Conservation (phyloP, 2,113 vertebrate genomes). For the Bubalus kerabau region DNA sequence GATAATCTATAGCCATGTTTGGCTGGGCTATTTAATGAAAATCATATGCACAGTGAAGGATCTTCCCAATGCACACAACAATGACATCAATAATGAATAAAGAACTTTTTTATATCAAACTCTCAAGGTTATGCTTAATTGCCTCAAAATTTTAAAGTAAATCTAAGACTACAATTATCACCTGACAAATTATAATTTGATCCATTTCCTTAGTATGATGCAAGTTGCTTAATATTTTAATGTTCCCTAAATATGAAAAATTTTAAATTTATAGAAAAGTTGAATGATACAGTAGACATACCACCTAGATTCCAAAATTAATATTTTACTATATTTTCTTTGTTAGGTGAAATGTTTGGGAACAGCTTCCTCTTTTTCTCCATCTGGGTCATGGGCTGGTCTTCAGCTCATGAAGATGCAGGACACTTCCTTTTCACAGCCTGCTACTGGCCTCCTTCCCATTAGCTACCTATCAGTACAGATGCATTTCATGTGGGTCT, state of each 20-base stretch:
- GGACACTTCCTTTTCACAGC: background rate
- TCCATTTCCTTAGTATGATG: background rate
- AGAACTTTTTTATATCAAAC: background rate
- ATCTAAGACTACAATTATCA: background rate
- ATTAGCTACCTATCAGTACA: background rate
- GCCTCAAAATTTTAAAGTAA: background rate
- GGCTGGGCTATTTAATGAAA: background rate
- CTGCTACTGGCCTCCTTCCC: background rate
- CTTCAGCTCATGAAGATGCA: background rate
- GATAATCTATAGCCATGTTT: background rate
- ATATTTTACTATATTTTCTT: background rate
- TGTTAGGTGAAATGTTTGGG: background rate
- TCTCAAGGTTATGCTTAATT: background rate
- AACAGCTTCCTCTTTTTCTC: background rate
- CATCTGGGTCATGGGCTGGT: background rate
- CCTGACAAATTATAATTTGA: background rate
- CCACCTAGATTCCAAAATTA: background rate
- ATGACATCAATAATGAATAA: background rate
- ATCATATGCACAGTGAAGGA: background rate
- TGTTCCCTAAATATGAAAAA: background rate
- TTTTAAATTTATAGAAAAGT: background rate
- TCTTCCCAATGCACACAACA: background rate
- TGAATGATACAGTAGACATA: background rate
- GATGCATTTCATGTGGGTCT: background rate
- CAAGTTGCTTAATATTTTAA: background rate